Evolutionary conservation across 2,113 vertebrate genomes (phyloP).

Genomic region (Antechinus stuartii): DNA sequence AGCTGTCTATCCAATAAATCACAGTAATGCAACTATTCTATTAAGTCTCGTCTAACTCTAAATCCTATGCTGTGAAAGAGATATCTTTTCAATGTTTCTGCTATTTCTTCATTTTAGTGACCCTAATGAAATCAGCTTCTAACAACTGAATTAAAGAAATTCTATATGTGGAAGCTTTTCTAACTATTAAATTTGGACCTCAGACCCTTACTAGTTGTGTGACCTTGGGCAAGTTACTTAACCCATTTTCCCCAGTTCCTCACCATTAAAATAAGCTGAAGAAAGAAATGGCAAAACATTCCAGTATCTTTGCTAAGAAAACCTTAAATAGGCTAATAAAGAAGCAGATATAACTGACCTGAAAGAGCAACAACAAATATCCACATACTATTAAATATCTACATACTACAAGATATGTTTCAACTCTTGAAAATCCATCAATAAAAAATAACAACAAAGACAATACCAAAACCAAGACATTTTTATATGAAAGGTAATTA

Average conservation of each 20-base stretch:
- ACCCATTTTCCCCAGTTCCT: too few species aligned
- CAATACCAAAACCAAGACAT: not conserved
- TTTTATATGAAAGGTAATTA: constrained; percentile 57
- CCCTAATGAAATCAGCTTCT: constrained; percentile 22
- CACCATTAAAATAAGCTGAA: too few species aligned
- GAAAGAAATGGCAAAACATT: too few species aligned
- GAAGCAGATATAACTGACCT: too few species aligned
- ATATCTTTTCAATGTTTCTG: not conserved
- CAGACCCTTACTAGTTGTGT: too few species aligned
- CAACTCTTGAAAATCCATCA: not conserved
- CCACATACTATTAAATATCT: too few species aligned
- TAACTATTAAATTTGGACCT: not conserved
- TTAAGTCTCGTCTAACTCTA: not conserved
- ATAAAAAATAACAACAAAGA: not conserved
- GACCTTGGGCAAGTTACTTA: not conserved
- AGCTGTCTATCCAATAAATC: not conserved
- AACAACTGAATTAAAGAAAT: constrained; percentile 30
- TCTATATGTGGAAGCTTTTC: constrained; percentile 1
- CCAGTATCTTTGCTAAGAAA: too few species aligned
- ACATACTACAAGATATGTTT: constrained; percentile 24
- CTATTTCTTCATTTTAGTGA: not conserved
- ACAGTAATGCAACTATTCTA: not conserved
- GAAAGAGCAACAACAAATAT: too few species aligned
- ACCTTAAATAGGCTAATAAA: too few species aligned
- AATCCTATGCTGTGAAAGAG: not conserved